phyloP scores from a whole-genome alignment of 2,797 vertebrate species.

The Macropodus opercularis region DNA sequence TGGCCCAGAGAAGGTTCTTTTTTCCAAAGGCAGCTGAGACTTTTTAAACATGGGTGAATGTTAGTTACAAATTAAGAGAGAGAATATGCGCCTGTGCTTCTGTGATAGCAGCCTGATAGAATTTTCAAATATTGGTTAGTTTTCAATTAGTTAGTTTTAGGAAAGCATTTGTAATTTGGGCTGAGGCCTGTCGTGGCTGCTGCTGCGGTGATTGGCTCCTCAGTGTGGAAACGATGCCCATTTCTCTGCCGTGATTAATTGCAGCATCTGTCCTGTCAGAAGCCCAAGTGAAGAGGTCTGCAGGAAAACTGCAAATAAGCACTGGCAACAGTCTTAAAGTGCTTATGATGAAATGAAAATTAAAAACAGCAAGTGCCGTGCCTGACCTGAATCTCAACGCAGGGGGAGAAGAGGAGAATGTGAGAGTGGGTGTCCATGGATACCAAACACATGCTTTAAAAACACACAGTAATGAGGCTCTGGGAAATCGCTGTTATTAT shows the following conservation, averaged over 20 bases:
- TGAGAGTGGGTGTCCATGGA: conserved; percentile 79
- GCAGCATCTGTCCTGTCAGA: conserved; percentile 99
- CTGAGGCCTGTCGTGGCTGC: conserved; percentile 51
- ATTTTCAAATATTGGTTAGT: conserved; percentile 72
- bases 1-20: conserved; percentile 61
- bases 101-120: conserved; percentile 67
- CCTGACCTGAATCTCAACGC: conserved; percentile 95
- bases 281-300: conserved; percentile 93
- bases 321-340: conserved; percentile 98
- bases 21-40: conserved; percentile 59
- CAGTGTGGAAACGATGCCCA: conserved; percentile 84
- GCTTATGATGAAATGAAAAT: conserved; percentile 99
- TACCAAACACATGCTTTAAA: conserved; percentile 82
- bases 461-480: conserved; percentile 86
- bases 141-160: conserved; percentile 77
- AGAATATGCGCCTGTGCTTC: conserved; percentile 58
- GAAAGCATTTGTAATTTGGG: conserved; percentile 72
- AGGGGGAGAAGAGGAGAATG: conserved; percentile 71
- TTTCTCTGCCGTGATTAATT: conserved; percentile 97
- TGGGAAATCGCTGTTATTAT: conserved; percentile 86
- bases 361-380: conserved; percentile 94
- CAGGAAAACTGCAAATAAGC: conserved; percentile 98
- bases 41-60: conserved; percentile 65
- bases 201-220: conserved; percentile 58
- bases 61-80: conserved; percentile 66